These are phyloP conservation scores for Stramonita haemastoma DNA, from an alignment of 2,888 invertebrate genomes.

Conservation along the genomic window DNA sequence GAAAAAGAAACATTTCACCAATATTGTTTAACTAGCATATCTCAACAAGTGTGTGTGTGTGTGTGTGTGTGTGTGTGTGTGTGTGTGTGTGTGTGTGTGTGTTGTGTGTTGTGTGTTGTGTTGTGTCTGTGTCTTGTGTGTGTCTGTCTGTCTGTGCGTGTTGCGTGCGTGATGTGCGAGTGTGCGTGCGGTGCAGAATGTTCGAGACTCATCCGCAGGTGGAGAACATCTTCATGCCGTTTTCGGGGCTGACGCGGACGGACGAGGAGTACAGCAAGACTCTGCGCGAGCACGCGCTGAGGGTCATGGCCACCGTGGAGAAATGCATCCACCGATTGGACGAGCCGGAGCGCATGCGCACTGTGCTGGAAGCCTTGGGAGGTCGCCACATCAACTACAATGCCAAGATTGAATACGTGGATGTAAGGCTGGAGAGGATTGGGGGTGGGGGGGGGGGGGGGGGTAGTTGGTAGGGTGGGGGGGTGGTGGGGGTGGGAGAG, in stretches of 20 bases:
- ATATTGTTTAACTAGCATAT: too few species aligned
- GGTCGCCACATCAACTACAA: constrained; percentile 79
- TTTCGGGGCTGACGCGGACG: constrained; percentile 78
- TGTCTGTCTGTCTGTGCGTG: too few species aligned
- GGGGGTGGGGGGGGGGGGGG: too few species aligned
- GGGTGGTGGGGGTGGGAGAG: too few species aligned
- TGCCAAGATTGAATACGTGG: constrained; percentile 79
- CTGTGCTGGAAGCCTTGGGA: constrained; percentile 78
- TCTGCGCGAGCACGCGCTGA: constrained; percentile 79
- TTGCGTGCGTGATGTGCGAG: background rate
- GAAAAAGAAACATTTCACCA: too few species aligned
- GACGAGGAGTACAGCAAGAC: constrained; percentile 79
- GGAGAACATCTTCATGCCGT: constrained; percentile 79
- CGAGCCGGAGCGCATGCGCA: constrained; percentile 79
- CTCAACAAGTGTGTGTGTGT: too few species aligned
- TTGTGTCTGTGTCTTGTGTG: too few species aligned
- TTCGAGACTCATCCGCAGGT: constrained; percentile 81
- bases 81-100: too few species aligned
- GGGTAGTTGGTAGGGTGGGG: background rate
- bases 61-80: too few species aligned
- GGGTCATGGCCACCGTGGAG: constrained; percentile 81
- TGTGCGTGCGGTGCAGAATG: constrained; percentile 76
- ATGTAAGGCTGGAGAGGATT: constrained; percentile 76
- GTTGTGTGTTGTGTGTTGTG: too few species aligned
- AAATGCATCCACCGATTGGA: constrained; percentile 79